Percentiles rank a stretch among this genome's conserved stretches.
Evolutionary conservation across 2,888 invertebrate genomes (phyloP).

Genomic region (Stegana nigrithorax): DNA sequence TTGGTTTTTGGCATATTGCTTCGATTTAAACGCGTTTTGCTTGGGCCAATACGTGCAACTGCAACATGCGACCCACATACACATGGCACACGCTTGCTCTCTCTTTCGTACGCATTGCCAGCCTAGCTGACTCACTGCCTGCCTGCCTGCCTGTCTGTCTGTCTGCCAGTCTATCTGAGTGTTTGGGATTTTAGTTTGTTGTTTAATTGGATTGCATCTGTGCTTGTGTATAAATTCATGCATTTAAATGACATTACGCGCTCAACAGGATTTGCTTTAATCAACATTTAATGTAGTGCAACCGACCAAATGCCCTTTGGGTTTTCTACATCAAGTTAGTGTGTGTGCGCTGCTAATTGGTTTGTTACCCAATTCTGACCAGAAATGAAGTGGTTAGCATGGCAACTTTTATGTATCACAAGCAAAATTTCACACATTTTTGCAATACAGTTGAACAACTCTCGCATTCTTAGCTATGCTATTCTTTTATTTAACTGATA

Average conservation of each 20-base stretch:
- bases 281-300: constrained; percentile 8
- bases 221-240: constrained; percentile 45
- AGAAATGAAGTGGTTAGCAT: no score
- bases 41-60: no score
- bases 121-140: no score
- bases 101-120: background rate
- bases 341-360: no score
- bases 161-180: constrained; percentile 1
- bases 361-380: no score
- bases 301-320: no score
- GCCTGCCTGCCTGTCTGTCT: background rate
- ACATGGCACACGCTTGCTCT: background rate
- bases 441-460: no score
- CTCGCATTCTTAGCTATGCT: no score
- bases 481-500: no score
- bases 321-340: no score
- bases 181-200: constrained; percentile 53
- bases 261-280: constrained; percentile 35
- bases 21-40: constrained; percentile 20
- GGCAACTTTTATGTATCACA: no score
- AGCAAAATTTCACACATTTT: no score
- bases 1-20: constrained; percentile 51
- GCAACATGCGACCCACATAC: background rate
- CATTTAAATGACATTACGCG: constrained; percentile 42
- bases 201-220: constrained; percentile 60